A percentile compares a stretch with the other conserved stretches of the same genome.
phyloP scores from a whole-genome alignment of 2,888 invertebrate genomes.

The Drosophila anomalata region DNA sequence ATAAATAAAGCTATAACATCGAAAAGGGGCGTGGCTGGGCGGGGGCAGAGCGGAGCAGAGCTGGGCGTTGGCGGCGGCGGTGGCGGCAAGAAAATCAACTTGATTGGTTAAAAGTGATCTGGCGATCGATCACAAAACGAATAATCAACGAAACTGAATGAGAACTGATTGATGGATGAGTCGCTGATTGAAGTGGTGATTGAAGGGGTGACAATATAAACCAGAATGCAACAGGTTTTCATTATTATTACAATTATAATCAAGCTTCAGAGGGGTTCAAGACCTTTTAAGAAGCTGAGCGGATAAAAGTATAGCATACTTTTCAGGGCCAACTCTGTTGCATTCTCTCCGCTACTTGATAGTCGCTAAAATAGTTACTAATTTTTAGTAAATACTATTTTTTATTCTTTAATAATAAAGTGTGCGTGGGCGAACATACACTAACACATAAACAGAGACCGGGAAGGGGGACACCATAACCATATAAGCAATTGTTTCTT shows the following conservation, averaged over 20 bases:
- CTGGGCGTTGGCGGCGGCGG: conserved; percentile 17
- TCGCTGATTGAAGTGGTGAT: conserved; percentile 48
- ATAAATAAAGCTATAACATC: conserved; percentile 44
- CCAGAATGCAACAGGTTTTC: conserved; percentile 31
- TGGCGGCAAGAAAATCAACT: conserved; percentile 40
- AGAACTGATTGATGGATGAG: conserved; percentile 66
- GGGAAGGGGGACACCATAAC: conserved; percentile 63
- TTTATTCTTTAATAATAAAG: conserved; percentile 19
- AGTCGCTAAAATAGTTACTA: conserved; percentile 28
- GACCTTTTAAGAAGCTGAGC: conserved; percentile 4
- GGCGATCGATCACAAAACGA: conserved; percentile 37
- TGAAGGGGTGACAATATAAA: conserved; percentile 24
- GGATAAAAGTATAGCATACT: conserved; percentile 21
- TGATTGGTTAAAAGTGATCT: conserved; percentile 53
- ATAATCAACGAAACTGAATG: conserved; percentile 54
- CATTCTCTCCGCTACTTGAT: conserved; percentile 15
- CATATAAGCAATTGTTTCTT: conserved; percentile 58
- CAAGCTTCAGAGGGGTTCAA: neutral
- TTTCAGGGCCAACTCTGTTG: conserved; percentile 27
- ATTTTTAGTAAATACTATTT: conserved; percentile 47
- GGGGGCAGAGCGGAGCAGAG: conserved; percentile 19
- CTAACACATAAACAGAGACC: conserved; percentile 35
- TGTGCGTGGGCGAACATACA: conserved; percentile 28
- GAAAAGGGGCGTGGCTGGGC: conserved; percentile 37
- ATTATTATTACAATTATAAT: too few relatives aligned